Evolutionary conservation across 2,888 invertebrate species (phyloP).

Genomic region (Torymus auratus): DNA sequence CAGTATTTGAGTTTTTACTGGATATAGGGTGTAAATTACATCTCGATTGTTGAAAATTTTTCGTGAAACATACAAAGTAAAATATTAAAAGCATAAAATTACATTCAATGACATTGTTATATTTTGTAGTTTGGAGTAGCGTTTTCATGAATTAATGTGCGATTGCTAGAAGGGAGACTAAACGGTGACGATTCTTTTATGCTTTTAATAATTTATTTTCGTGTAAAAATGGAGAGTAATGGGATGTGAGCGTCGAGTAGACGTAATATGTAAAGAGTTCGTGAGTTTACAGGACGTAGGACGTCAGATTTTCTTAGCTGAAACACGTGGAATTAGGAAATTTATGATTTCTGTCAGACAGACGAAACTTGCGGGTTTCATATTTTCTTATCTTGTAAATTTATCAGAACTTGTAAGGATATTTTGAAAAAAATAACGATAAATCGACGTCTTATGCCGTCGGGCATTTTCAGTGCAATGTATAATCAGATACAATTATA

Average conservation of each 20-base stretch:
- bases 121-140: constrained; percentile 13
- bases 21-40: background rate
- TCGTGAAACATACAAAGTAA: constrained; percentile 13
- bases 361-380: constrained; percentile 50
- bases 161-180: background rate
- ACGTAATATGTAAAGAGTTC: constrained; percentile 24
- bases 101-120: background rate
- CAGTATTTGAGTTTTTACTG: background rate
- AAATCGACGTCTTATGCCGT: constrained; percentile 55
- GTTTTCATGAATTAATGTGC: constrained; percentile 10
- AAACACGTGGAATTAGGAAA: constrained; percentile 31
- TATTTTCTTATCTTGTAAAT: constrained; percentile 57
- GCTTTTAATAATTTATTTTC: constrained; percentile 26
- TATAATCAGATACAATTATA: constrained; percentile 36
- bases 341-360: constrained; percentile 46
- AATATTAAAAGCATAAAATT: constrained; percentile 32
- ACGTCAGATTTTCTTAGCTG: constrained; percentile 42
- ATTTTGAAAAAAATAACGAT: constrained; percentile 26
- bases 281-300: constrained; percentile 56
- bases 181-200: constrained; percentile 5
- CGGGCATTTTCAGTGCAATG: constrained; percentile 57
- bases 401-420: constrained; percentile 38
- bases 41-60: background rate
- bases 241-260: background rate
- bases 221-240: constrained; percentile 6